Evolutionary conservation across 2,888 invertebrate species (phyloP), one percentile per base, ranked within the genome.

Genomic region (Pyrochroa serraticornis): DNA sequence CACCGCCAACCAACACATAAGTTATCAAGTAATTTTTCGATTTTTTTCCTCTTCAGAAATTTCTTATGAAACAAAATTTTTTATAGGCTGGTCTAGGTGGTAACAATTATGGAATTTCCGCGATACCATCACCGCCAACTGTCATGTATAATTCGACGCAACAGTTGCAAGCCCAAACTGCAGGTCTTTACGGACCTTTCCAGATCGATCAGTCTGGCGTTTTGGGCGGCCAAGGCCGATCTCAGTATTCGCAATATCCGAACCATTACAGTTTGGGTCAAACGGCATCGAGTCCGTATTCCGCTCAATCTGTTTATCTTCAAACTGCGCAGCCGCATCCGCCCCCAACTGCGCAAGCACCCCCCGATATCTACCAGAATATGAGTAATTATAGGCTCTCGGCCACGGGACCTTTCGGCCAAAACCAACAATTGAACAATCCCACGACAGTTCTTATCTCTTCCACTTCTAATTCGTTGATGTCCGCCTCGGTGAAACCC

Each of bases 381-480:
- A 71, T 78, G 61, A 77, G 67, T 59, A 78, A 71, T 63, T 77
- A 75, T 55, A 65, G 79, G 30, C 56, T 78, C 53, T 73, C 85
- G 41, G 82, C 84, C 13, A 83, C 84, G 3, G 84, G 83, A 12
- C 88, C 89, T 8, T 91, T 90, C 73, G 90, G 90, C 10, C 92
- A 92, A 75, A 90, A 89, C 46, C 92, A 91, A 71, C 90, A 90
- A 74, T 83, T 92, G 66, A 92, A 87, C 75, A 93, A 90, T 78
- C 93, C 92, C 45, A 93, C 89, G 74, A 93, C 93, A 10, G 91
- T 95, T 68, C 86, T 95, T 70, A 94, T 94, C 66, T 92, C 93
- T 35, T 91, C 93, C 62, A 90, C 91, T 53, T 91, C 93, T 57
- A 93, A 93, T 79, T 91, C 91, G 33, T 83, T 94, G 67, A 94